Base-by-base conservation (phyloP, 2,888 invertebrate species). In the Pterostichus niger region DNA sequence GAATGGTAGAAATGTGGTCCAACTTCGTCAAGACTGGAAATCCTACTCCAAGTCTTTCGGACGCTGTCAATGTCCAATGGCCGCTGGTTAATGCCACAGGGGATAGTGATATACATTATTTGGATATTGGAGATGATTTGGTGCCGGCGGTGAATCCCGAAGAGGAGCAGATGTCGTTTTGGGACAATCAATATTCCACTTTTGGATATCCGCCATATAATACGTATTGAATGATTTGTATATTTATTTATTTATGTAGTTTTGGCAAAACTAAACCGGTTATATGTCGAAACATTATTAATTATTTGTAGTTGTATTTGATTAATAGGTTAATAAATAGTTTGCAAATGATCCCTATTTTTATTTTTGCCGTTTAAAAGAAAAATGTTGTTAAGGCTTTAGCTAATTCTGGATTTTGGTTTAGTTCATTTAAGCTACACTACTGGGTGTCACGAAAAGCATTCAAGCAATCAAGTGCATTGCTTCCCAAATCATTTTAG, bases 181-280 rank as follows among this genome's bases (percentile, higher is more conserved):
- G 59, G 59, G 24, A 31, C 4, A 9, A 24, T 10, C 17, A 24
- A 24, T 59, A 59, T 59, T 10, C 10, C 17, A 11, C 0, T 7
- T 59, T 6, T 17, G 59, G 59, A 11, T 24, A 17, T 59, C 59
- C 59, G 6, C 59, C 59, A 6, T 59, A 24, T 59, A 59, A 59
- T 59, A 59, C 59, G 1, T 59, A 59, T 59, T 59, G 6, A 59
- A 3, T 24, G 5, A 59, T 17, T 17, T 52, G 13, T 49, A 7
- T 52, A 5, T 46, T 46, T 4, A 46, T 24, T 24, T 2, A 3
- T 24, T 24, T 24, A 24, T 24, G 24, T 1, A 24, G 1, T 24
- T 3, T 24, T 24, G 24, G 24, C 3, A 3, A 6, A 40, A 40
- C 40, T 40, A 40, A n/a, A n/a, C n/a, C n/a, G n/a, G n/a, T n/a